These are phyloP conservation scores for Synanthedon formicaeformis DNA, from an alignment of 2,888 invertebrate species.

Conservation along the genomic window DNA sequence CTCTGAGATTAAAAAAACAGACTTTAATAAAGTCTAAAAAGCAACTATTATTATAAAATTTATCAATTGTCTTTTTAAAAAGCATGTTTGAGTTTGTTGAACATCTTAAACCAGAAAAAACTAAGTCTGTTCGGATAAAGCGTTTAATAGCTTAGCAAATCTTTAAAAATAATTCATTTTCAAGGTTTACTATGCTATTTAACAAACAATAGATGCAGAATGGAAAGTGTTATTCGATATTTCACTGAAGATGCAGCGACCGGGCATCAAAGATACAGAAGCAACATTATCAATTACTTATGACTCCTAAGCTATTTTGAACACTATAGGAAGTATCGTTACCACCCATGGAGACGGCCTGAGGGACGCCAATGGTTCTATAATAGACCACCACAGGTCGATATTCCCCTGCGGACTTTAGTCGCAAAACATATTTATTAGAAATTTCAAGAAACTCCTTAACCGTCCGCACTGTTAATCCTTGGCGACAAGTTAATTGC, in stretches of 20 bases:
- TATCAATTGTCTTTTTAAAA: too few species aligned
- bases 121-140: too few species aligned
- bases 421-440: neutral
- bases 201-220: neutral
- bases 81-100: too few species aligned
- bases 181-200: too few species aligned
- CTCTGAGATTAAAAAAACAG: too few species aligned
- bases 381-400: conserved; percentile 11
- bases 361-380: conserved; percentile 7
- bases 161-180: too few species aligned
- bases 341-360: conserved; percentile 1
- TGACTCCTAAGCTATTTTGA: neutral
- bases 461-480: conserved; percentile 24
- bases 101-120: too few species aligned
- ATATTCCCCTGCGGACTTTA: conserved; percentile 14
- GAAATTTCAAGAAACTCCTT: conserved; percentile 10
- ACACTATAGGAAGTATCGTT: neutral
- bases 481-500: conserved; percentile 23
- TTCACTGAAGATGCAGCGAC: neutral
- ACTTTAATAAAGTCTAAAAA: too few species aligned
- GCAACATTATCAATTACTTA: neutral
- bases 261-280: neutral
- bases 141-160: too few species aligned
- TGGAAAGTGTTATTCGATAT: neutral
- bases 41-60: too few species aligned